Base-by-base conservation (phyloP, 2,888 invertebrate genomes). In the Scaptomyza reducta region DNA sequence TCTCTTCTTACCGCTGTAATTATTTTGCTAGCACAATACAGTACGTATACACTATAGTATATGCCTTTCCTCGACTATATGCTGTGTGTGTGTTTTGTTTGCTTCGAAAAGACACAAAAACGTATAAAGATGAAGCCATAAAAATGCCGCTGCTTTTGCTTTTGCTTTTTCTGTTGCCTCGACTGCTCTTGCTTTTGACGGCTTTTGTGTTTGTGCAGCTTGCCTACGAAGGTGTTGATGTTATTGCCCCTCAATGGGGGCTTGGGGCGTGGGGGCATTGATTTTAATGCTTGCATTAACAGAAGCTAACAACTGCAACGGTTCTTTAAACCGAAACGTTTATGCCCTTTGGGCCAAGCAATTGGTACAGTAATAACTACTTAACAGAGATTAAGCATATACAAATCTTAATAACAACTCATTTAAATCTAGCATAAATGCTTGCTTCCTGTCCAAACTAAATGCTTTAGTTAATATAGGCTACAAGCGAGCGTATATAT, bases 141-240 rank as follows among this genome's bases (percentile, higher is more conserved):
- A 87, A 83, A 87, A 47, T 79, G 87, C 82, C 82, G 83, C 81
- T 84, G 73, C 55, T 76, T 78, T 16, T 45, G 31, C 47, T 13
- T 18, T 18, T 6, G n/a, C 64, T 55, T n/a, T n/a, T n/a, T n/a
- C n/a, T n/a, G n/a, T n/a, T n/a, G n/a, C n/a, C n/a, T n/a, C n/a
- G n/a, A n/a, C n/a, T n/a, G n/a, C n/a, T n/a, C n/a, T n/a, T n/a
- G n/a, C 53, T 57, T 66, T 57, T 66, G 45, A 53, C 66, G 69
- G 69, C 70, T 73, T 72, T 71, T 74, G 76, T 87, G 64, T 82
- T 76, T 83, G 69, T 77, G 75, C 83, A 86, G 82, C 77, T 78
- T 33, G 79, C 67, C 64, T 50, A 35, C 53, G 67, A 78, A 82
- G 87, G 85, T 82, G 87, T 82, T 87, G 87, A 83, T 86, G 83